A percentile compares a stretch with the other conserved stretches of the same genome.
Evolutionary conservation across 2,113 vertebrate species (phyloP).

Genomic region (Caracal caracal): DNA sequence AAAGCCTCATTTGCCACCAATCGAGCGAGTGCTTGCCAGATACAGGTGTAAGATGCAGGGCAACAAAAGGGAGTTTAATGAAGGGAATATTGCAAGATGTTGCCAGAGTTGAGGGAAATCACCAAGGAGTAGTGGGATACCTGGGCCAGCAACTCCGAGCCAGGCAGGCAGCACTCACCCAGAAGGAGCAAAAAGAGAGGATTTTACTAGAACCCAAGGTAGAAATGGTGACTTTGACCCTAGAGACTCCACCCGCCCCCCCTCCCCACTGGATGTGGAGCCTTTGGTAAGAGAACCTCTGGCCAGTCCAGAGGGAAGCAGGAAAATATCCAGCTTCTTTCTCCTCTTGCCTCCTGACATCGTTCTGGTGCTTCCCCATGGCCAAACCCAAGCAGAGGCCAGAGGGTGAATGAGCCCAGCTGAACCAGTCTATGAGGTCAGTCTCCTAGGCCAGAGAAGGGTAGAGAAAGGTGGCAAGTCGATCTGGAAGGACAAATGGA

Average conservation of each 20-base stretch:
- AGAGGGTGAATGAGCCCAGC: background rate
- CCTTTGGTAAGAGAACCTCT: background rate
- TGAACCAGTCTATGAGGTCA: background rate
- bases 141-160: background rate
- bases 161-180: background rate
- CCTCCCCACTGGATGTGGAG: background rate
- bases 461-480: background rate
- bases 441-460: background rate
- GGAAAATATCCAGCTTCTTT: background rate
- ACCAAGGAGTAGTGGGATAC: background rate
- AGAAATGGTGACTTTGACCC: background rate
- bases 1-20: background rate
- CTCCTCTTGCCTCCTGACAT: background rate
- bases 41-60: background rate
- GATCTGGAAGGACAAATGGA: background rate
- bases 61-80: background rate
- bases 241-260: background rate
- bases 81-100: background rate
- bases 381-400: background rate
- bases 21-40: background rate
- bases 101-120: background rate
- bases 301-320: background rate
- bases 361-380: background rate
- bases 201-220: background rate
- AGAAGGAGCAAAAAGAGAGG: background rate